These are phyloP conservation scores for Agrilus mali DNA, from an alignment of 2,888 invertebrate species.

Conservation along the genomic window DNA sequence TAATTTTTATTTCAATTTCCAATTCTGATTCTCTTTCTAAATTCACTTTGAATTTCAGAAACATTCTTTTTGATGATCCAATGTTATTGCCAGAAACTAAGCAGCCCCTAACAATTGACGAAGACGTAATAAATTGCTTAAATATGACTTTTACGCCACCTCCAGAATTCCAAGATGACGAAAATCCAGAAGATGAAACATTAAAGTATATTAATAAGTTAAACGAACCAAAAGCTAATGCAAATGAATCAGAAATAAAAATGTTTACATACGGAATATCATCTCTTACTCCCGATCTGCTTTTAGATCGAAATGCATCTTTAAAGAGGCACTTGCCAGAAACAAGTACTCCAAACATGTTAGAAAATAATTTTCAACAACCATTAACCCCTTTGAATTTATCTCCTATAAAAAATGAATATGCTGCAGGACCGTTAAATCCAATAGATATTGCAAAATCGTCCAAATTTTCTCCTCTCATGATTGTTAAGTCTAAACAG, in stretches of 20 bases:
- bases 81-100: neutral
- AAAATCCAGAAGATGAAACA: neutral
- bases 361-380: neutral
- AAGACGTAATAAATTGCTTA: slow-evolving; percentile 6
- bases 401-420: slow-evolving; percentile 7
- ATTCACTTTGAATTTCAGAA: neutral
- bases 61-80: neutral
- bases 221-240: neutral
- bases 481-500: slow-evolving; percentile 12
- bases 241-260: neutral
- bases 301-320: neutral
- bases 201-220: neutral
- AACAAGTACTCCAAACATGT: slow-evolving; percentile 6
- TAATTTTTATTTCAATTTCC: slow-evolving; percentile 1
- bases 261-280: neutral
- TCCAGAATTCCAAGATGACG: slow-evolving; percentile 17
- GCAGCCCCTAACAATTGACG: slow-evolving; percentile 2
- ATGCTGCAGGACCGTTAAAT: slow-evolving; percentile 7
- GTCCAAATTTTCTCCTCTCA: slow-evolving; percentile 20
- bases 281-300: slow-evolving; percentile 8
- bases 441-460: slow-evolving; percentile 16
- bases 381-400: slow-evolving; percentile 4
- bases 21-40: slow-evolving; percentile 6
- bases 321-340: neutral
- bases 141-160: slow-evolving; percentile 16